Evolutionary conservation across 2,113 vertebrate genomes (phyloP).

Genomic region (Hystrix brachyura): DNA sequence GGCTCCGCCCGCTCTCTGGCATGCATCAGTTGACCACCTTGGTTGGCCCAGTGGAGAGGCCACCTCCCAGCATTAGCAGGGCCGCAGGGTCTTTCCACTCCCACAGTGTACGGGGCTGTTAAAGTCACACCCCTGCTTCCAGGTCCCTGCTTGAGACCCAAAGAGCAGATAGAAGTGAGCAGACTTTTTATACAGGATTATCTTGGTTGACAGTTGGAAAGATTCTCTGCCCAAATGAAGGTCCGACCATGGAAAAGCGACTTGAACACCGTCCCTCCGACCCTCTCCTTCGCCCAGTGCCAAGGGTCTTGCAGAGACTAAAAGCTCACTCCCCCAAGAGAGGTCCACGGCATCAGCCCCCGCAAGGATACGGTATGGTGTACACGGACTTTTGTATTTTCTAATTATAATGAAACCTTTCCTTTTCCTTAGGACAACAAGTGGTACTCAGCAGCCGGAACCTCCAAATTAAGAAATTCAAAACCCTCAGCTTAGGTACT

Average conservation of each 20-base stretch:
- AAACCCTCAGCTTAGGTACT: neutral
- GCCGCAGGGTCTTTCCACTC: neutral
- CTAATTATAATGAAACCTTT: neutral
- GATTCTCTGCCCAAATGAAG: accelerated
- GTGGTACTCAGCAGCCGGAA: neutral
- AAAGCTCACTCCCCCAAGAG: neutral
- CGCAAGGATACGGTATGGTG: accelerated
- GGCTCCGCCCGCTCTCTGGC: neutral
- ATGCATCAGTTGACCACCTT: too few relatives aligned
- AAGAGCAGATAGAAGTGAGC: neutral
- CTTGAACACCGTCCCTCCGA: accelerated
- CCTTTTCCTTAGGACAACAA: neutral
- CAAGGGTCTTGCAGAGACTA: neutral
- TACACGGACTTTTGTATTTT: neutral
- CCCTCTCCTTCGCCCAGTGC: accelerated
- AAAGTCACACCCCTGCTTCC: neutral
- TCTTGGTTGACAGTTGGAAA: neutral
- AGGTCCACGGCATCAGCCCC: too few relatives aligned
- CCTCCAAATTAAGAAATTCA: accelerated
- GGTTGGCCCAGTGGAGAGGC: too few relatives aligned
- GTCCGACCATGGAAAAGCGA: accelerated
- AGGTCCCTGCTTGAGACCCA: neutral
- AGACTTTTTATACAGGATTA: neutral
- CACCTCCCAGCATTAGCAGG: neutral
- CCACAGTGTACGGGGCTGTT: too few relatives aligned